phyloP scores from a whole-genome alignment of 2,797 vertebrate species.

The Diceros bicornis region DNA sequence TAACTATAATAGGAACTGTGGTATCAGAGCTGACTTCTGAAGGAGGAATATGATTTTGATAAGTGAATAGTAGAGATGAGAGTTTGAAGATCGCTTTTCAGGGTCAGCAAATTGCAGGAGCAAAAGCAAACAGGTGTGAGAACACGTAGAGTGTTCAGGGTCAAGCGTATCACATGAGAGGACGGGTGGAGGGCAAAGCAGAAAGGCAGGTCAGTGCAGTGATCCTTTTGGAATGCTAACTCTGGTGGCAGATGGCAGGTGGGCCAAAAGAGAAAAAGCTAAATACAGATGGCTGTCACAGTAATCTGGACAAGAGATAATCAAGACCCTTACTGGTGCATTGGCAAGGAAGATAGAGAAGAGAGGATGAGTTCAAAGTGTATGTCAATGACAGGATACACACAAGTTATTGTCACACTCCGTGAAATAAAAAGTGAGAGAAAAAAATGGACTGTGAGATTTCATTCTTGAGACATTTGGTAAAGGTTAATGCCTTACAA shows the following conservation, averaged over 20 bases:
- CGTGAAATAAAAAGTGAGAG: neutral
- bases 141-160: neutral
- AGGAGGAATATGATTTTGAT: neutral
- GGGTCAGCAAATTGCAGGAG: neutral
- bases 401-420: neutral
- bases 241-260: neutral
- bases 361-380: neutral
- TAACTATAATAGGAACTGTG: neutral
- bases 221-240: neutral
- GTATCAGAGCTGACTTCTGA: neutral
- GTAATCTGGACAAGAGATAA: neutral
- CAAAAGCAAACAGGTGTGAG: neutral
- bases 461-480: neutral
- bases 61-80: neutral
- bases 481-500: neutral
- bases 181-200: neutral
- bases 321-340: neutral
- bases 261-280: neutral
- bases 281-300: neutral
- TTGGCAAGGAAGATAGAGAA: neutral
- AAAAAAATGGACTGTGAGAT: neutral
- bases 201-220: neutral
- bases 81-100: neutral
- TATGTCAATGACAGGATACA: neutral
- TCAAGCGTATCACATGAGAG: neutral